phyloP scores from a whole-genome alignment of 2,888 invertebrate genomes.

The Calephelis perditalis region DNA sequence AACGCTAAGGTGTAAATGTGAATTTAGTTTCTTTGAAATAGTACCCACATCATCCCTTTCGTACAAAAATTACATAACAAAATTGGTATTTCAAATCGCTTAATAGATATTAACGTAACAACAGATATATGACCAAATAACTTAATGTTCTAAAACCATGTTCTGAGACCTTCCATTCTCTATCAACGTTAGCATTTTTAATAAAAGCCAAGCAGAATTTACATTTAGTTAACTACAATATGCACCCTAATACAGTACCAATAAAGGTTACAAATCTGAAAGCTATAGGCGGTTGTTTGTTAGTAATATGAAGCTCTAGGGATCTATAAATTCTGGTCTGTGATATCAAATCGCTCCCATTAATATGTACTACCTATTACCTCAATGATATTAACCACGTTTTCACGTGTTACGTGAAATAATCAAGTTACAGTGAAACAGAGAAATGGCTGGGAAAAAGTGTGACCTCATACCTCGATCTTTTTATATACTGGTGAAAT shows the following conservation, averaged over 20 bases:
- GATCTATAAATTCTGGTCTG: conserved; percentile 39
- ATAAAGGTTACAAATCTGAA: conserved; percentile 21
- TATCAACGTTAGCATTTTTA: conserved; percentile 37
- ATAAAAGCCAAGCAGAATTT: conserved; percentile 24
- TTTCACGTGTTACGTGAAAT: conserved; percentile 43
- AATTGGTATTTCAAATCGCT: conserved; percentile 61
- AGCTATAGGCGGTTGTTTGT: conserved; percentile 31
- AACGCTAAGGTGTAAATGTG: too few species aligned
- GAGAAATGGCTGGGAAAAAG: not conserved
- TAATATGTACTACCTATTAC: conserved; percentile 49
- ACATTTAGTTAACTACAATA: conserved; percentile 8
- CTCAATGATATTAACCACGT: conserved; percentile 60
- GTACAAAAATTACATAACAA: conserved; percentile 22
- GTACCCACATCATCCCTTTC: not conserved
- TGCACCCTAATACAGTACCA: fast-evolving
- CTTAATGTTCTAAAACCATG: conserved; percentile 51
- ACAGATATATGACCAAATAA: conserved; percentile 61
- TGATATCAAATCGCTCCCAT: conserved; percentile 52
- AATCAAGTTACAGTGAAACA: conserved; percentile 20
- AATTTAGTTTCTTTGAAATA: not conserved
- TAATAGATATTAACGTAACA: conserved; percentile 53
- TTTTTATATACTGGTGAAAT: too few species aligned
- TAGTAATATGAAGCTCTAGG: conserved; percentile 33
- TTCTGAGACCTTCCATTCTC: conserved; percentile 34
- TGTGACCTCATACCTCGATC: too few species aligned